Conservation (phyloP, 2,113 vertebrate species). For the Etheostoma cragini region DNA sequence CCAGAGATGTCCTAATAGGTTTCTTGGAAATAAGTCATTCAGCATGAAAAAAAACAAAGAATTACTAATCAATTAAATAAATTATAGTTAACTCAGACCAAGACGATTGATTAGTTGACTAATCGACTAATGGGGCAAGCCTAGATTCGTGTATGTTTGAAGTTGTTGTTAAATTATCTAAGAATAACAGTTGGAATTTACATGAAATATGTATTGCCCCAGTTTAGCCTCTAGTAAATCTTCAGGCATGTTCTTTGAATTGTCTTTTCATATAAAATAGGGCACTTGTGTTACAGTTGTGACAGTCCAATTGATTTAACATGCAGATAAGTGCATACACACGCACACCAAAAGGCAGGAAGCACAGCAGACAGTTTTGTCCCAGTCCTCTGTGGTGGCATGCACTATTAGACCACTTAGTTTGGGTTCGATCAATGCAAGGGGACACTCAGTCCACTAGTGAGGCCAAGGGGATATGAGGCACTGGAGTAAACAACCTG, state of each 20-base stretch:
- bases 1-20: too few species aligned
- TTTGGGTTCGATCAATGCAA: constrained; percentile 78
- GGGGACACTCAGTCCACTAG: constrained; percentile 71
- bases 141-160: too few species aligned
- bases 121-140: too few species aligned
- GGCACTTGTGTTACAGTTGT: constrained; percentile 40
- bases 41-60: too few species aligned
- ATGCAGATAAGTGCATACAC: constrained; percentile 19
- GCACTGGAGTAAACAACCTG: constrained; percentile 78
- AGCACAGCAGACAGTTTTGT: constrained; percentile 40
- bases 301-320: constrained; percentile 19
- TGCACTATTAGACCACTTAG: constrained; percentile 75
- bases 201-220: not conserved
- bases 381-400: constrained; percentile 40
- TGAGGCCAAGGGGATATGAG: constrained; percentile 68
- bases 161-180: not conserved
- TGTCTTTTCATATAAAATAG: constrained; percentile 13
- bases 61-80: too few species aligned
- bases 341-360: constrained; percentile 1
- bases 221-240: constrained; percentile 5
- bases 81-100: too few species aligned
- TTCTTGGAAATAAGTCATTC: too few species aligned
- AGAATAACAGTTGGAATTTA: not conserved
- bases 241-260: constrained; percentile 9
- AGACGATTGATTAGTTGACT: too few species aligned